Conservation (phyloP, 1,140 invertebrate genomes). For the Ceratoteleas bidentatus region DNA sequence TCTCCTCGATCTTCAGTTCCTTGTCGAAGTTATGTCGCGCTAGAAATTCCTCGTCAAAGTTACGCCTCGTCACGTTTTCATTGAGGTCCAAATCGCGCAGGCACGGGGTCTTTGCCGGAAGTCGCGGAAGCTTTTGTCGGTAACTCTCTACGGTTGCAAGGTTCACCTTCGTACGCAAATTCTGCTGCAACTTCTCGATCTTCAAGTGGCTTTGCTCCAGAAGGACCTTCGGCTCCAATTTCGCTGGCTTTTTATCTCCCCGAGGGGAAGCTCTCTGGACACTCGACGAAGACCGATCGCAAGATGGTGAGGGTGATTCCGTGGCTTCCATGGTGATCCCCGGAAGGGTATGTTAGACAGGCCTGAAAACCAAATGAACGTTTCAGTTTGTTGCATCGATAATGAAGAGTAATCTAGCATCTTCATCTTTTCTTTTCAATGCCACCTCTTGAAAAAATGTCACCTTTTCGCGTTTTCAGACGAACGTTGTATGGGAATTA, state of each 20-base stretch:
- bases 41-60: conserved; percentile 72
- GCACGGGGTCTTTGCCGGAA: conserved; percentile 51
- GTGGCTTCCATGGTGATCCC: conserved; percentile 42
- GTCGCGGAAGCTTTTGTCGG: conserved; percentile 66
- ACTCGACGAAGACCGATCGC: not conserved
- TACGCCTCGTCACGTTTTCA: conserved; percentile 58
- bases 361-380: conserved; percentile 27
- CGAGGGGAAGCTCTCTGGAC: conserved; percentile 1
- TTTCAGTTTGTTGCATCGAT: not conserved
- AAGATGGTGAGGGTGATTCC: conserved; percentile 2
- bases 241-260: conserved; percentile 19
- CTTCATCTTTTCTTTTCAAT: too few relatives aligned
- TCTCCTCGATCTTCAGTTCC: conserved; percentile 72
- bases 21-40: conserved; percentile 70
- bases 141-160: conserved; percentile 70
- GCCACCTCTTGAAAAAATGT: too few relatives aligned
- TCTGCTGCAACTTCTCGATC: conserved; percentile 73
- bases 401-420: too few relatives aligned
- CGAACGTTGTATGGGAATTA: not conserved
- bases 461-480: not conserved
- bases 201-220: conserved; percentile 68
- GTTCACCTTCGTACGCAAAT: conserved; percentile 72
- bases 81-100: conserved; percentile 62
- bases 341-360: conserved; percentile 37
- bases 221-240: conserved; percentile 58